Conservation (phyloP, 2,113 vertebrate species). For the Macquaria australasica region DNA sequence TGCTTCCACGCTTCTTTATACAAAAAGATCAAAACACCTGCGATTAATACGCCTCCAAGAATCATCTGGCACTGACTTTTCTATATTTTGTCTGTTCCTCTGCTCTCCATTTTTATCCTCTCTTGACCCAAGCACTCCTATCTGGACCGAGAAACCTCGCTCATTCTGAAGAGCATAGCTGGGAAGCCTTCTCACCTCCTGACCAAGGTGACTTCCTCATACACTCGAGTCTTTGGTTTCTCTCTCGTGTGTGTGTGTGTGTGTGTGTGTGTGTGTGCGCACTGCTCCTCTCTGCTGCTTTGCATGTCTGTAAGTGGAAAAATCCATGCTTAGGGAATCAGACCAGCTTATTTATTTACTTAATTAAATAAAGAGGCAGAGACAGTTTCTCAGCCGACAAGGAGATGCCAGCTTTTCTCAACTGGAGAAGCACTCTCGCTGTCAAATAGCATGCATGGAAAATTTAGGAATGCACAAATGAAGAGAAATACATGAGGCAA, state of each 20-base stretch:
- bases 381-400: too few species aligned
- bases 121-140: slow-evolving; percentile 94
- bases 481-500: background rate
- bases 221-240: slow-evolving; percentile 55
- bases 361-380: background rate
- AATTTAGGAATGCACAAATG: background rate
- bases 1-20: slow-evolving; percentile 62
- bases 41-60: slow-evolving; percentile 74
- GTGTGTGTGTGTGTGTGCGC: slow-evolving; percentile 65
- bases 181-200: slow-evolving; percentile 99
- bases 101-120: slow-evolving; percentile 75
- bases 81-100: slow-evolving; percentile 84
- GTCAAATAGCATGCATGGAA: background rate
- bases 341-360: background rate
- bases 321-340: slow-evolving; percentile 3
- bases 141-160: slow-evolving; percentile 99
- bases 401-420: background rate
- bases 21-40: slow-evolving; percentile 61
- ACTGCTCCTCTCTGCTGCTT: slow-evolving; percentile 52
- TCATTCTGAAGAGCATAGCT: slow-evolving; percentile 99
- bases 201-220: slow-evolving; percentile 96
- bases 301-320: slow-evolving; percentile 26
- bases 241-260: background rate
- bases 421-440: background rate
- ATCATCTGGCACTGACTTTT: slow-evolving; percentile 86